phyloP scores from a whole-genome alignment of 2,888 invertebrate species.

The Plebejus melissa region DNA sequence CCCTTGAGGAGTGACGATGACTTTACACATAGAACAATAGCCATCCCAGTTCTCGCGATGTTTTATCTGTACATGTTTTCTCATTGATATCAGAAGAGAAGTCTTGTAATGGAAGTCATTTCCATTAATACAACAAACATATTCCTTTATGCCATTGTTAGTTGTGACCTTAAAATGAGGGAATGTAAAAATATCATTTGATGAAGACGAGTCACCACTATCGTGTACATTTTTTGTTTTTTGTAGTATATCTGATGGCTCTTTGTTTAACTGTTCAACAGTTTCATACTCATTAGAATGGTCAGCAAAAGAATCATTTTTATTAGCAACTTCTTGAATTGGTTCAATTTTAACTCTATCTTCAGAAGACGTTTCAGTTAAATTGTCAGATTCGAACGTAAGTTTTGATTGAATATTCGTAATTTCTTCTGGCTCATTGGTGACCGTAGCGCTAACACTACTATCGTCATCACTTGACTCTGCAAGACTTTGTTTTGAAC shows the following conservation, averaged over 20 bases:
- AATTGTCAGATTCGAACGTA: slow-evolving; percentile 58
- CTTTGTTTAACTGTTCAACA: neutral
- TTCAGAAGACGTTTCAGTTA: slow-evolving; percentile 38
- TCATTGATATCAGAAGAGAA: slow-evolving; percentile 63
- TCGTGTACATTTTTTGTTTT: neutral
- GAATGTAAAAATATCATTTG: slow-evolving; percentile 42
- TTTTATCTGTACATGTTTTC: slow-evolving; percentile 64
- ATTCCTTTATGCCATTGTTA: slow-evolving; percentile 56
- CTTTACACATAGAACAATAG: slow-evolving; percentile 72
- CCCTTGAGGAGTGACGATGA: slow-evolving; percentile 64
- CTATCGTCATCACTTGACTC: slow-evolving; percentile 43
- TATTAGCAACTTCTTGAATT: slow-evolving; percentile 1
- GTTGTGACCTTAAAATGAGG: slow-evolving; percentile 61
- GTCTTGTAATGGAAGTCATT: slow-evolving; percentile 60
- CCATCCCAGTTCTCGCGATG: slow-evolving; percentile 77
- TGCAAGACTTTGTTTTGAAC: slow-evolving; percentile 45
- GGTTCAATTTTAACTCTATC: slow-evolving; percentile 31
- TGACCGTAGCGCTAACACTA: slow-evolving; percentile 20
- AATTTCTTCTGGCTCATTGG: slow-evolving; percentile 29
- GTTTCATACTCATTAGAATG: neutral
- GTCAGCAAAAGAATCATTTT: neutral
- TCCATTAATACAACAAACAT: slow-evolving; percentile 65
- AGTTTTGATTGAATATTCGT: slow-evolving; percentile 54
- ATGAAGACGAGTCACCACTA: neutral
- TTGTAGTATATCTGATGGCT: slow-evolving; percentile 8